Evolutionary conservation across 2,888 invertebrate species (phyloP).

Genomic region (Callyntrura sp.): DNA sequence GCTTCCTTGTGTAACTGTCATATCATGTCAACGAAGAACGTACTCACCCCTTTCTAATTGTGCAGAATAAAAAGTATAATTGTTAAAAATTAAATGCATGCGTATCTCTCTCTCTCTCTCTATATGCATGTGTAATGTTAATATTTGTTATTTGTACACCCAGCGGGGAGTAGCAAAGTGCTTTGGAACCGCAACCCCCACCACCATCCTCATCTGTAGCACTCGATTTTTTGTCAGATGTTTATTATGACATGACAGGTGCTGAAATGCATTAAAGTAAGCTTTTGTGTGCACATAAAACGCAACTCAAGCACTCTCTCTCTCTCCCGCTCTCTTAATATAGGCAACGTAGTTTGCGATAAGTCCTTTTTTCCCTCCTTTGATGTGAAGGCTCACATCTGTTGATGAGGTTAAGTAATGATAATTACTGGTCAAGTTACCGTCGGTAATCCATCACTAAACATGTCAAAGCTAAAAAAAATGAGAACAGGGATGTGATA

Average conservation of each 20-base stretch:
- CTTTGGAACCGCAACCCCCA: constrained; percentile 18
- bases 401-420: constrained; percentile 76
- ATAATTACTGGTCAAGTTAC: constrained; percentile 72
- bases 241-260: constrained; percentile 73
- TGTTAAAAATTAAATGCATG: neutral
- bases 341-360: neutral
- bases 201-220: constrained; percentile 21
- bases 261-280: constrained; percentile 59
- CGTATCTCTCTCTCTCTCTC: too few species aligned
- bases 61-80: neutral
- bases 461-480: constrained; percentile 59
- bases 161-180: constrained; percentile 19
- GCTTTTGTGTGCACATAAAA: neutral
- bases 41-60: neutral
- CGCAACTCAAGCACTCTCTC: neutral
- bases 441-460: constrained; percentile 71
- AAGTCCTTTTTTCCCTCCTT: constrained; percentile 4
- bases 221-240: constrained; percentile 65
- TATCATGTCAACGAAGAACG: constrained; percentile 22
- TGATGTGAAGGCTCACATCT: constrained; percentile 72
- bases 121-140: neutral
- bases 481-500: neutral
- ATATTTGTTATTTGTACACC: constrained; percentile 7
- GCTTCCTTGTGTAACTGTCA: constrained; percentile 18
- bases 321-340: neutral